Evolutionary conservation across 2,888 invertebrate genomes (phyloP), one percentile per base, ranked within the genome.

Genomic region (Eremobia ochroleuca): DNA sequence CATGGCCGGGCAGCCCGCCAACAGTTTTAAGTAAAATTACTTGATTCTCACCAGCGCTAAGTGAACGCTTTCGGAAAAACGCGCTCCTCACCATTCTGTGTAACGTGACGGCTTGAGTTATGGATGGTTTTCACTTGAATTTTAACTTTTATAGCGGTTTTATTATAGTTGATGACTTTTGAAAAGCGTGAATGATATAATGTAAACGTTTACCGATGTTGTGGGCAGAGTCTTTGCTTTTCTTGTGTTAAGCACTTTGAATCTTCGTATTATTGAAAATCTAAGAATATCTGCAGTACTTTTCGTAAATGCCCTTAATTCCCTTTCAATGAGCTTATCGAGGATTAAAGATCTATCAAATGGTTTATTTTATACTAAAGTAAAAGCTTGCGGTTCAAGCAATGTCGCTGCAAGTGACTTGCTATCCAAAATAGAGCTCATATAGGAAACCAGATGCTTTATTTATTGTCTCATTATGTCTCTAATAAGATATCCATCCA

Each of bases 1-100:
- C 82, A 76, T n/a, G 59, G 5, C 73, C 40, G 73, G 85, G 84
- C 78, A 73, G 2, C 4, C 40, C 21, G 85, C 85, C 85, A 85
- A 79, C 71, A 75, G 34, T 76, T 86, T 79, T 74, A 76, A 83
- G 76, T 77, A 72, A 72, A 73, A 76, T 76, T 72, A 73, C 83
- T 79, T 73, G 76, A 86, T 85, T 82, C 83, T 31, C 77, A 70
- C 73, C 73, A 68, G 46, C 65, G 34, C 61, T 78, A 82, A 85
- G 74, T 75, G 78, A 78, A 61, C 68, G 76, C 64, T 71, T 69
- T 65, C 43, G 34, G 59, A 66, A 82, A 74, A 82, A 82, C 31
- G 65, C 31, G 69, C 31, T 49, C 15, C 37, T 68, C 82, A 52
- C 65, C 55, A n/a, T 68, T 72, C 49, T 76, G n/a, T n/a, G 55